phyloP scores from a whole-genome alignment of 1,140 invertebrate species.

The Magallana angulata region DNA sequence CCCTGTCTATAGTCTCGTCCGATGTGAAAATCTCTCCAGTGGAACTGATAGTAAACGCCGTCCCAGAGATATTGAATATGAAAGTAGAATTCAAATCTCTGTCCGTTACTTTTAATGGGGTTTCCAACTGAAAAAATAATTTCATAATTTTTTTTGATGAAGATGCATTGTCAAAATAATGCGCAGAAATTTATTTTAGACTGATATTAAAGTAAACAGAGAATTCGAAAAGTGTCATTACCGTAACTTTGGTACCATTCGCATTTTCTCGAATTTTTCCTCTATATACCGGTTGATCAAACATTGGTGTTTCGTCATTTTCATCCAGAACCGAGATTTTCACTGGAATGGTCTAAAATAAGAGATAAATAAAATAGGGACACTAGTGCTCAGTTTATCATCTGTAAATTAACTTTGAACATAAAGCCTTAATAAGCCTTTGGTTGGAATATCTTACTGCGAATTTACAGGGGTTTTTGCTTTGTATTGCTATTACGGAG shows the following conservation, averaged over 20 bases:
- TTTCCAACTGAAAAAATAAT: neutral
- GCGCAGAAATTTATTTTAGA: no score
- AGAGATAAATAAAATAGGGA: no score
- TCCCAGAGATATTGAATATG: constrained; percentile 1
- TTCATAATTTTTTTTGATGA: no score
- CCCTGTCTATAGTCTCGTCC: neutral
- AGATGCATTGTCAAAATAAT: no score
- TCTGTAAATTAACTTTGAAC: no score
- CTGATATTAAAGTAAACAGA: no score
- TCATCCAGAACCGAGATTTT: neutral
- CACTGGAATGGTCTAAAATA: neutral
- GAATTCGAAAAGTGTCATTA: neutral
- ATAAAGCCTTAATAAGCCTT: no score
- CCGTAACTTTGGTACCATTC: neutral
- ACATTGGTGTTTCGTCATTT: neutral
- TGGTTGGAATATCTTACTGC: neutral
- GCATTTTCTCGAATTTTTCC: neutral
- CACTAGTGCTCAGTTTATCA: no score
- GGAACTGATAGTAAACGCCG: neutral
- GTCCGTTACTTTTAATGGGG: neutral
- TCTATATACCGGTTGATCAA: neutral
- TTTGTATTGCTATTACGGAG: neutral
- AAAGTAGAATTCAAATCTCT: neutral
- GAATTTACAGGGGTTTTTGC: neutral
- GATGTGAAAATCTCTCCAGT: neutral